These are phyloP conservation scores for Andrena fulva DNA, from an alignment of 2,888 invertebrate genomes.

Conservation along the genomic window DNA sequence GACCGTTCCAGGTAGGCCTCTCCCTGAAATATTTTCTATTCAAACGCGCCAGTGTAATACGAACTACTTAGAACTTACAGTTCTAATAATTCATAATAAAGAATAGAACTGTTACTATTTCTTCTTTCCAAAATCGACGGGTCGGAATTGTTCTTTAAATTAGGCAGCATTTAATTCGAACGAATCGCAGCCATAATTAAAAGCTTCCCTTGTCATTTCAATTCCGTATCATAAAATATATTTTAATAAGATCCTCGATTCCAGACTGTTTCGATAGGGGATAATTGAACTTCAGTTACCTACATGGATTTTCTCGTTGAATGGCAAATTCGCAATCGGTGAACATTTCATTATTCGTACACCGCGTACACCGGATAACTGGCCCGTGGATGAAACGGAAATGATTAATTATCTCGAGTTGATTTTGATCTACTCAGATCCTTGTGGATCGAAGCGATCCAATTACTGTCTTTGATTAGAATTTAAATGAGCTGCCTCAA, in stretches of 20 bases:
- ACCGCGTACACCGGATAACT: neutral
- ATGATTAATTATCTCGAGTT: constrained; percentile 4
- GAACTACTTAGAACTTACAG: too few species aligned
- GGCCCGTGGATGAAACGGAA: neutral
- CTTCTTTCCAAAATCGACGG: neutral
- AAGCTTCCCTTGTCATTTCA: neutral
- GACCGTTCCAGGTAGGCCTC: too few species aligned
- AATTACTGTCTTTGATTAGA: constrained; percentile 5
- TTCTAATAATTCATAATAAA: too few species aligned
- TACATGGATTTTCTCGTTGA: too few species aligned
- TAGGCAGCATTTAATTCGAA: neutral
- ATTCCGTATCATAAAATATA: too few species aligned
- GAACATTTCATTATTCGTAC: neutral
- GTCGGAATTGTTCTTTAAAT: neutral
- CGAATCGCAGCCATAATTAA: neutral
- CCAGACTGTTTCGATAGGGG: too few species aligned
- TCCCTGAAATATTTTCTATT: too few species aligned
- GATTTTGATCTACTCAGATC: neutral
- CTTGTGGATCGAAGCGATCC: neutral
- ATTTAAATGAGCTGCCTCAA: neutral
- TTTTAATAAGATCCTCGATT: too few species aligned
- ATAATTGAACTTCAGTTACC: too few species aligned
- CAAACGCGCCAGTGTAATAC: too few species aligned
- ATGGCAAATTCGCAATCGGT: neutral
- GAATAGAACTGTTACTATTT: neutral